Conservation (phyloP, 2,113 vertebrate genomes). For the Fulmarus glacialis region DNA sequence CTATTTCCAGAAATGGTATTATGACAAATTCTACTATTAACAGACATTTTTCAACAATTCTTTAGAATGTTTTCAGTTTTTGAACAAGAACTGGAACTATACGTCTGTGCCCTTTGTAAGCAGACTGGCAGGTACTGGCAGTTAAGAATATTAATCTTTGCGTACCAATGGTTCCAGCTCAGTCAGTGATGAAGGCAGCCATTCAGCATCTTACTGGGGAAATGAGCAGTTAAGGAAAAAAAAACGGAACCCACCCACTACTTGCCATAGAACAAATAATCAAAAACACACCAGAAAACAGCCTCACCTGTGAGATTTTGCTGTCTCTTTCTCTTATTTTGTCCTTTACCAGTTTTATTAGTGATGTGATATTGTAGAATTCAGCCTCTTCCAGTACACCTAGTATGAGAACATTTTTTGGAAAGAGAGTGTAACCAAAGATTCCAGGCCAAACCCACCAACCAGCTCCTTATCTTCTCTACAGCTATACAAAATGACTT, state of each 20-base stretch:
- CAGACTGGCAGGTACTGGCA: not conserved
- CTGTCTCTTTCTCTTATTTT: slow-evolving; percentile 97
- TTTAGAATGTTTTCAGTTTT: not conserved
- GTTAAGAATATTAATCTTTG: not conserved
- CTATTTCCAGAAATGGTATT: not conserved
- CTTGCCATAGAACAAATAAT: not conserved
- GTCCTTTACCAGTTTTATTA: slow-evolving; percentile 98
- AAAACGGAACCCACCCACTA: not conserved
- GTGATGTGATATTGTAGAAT: slow-evolving; percentile 98
- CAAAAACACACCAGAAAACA: not conserved
- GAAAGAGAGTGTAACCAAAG: not conserved
- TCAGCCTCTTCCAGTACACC: slow-evolving; percentile 98
- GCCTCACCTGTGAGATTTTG: slow-evolving; percentile 90
- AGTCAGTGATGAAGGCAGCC: not conserved
- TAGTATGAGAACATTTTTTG: slow-evolving; percentile 47
- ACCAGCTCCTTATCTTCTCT: not conserved
- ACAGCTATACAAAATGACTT: not conserved
- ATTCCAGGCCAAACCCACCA: not conserved
- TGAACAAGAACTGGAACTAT: not conserved
- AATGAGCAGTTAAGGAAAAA: not conserved
- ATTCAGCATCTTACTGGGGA: not conserved
- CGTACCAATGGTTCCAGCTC: not conserved
- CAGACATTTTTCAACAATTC: not conserved
- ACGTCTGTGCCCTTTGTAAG: not conserved
- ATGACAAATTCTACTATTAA: not conserved